Percentiles rank a stretch among this genome's conserved stretches.
Evolutionary conservation across 1,140 invertebrate species (phyloP).

Genomic region (Parasteatoda tepidariorum): DNA sequence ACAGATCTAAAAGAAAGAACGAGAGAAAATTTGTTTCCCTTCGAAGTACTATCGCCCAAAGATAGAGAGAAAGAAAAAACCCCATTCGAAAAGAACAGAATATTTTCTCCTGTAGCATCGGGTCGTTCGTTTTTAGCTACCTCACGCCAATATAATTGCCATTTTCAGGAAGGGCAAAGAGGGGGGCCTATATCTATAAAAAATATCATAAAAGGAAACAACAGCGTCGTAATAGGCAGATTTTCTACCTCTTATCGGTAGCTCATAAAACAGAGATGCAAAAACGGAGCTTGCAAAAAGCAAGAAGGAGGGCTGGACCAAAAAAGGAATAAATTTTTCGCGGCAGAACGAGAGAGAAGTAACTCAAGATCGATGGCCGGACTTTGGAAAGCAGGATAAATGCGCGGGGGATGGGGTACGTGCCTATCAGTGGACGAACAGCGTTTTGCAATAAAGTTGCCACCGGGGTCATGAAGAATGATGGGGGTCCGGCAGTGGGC

Average conservation of each 20-base stretch:
- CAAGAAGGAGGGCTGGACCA: background rate
- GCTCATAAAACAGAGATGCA: slow-evolving; percentile 53
- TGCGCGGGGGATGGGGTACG: slow-evolving; percentile 43
- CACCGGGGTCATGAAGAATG: slow-evolving; percentile 60
- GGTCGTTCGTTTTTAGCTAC: no score
- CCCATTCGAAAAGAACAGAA: no score
- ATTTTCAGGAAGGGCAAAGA: background rate
- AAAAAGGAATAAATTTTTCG: slow-evolving; percentile 45
- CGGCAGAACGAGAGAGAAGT: slow-evolving; percentile 11
- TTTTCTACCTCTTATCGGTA: slow-evolving; percentile 40
- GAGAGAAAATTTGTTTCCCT: no score
- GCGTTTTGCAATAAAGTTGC: slow-evolving; percentile 61
- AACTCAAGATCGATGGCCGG: slow-evolving; percentile 54
- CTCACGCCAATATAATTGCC: no score
- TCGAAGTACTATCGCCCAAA: no score
- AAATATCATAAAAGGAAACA: slow-evolving; percentile 13
- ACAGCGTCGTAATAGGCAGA: slow-evolving; percentile 54
- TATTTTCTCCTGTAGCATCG: no score
- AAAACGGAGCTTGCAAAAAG: slow-evolving; percentile 40
- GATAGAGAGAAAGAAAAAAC: no score
- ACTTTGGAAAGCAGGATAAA: slow-evolving; percentile 56
- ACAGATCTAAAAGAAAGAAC: no score
- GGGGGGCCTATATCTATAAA: background rate
- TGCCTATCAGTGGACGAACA: slow-evolving; percentile 60
- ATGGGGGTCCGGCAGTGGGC: slow-evolving; percentile 56